Evolutionary conservation across 2,888 invertebrate genomes (phyloP).

Genomic region (Epinotia ramella): DNA sequence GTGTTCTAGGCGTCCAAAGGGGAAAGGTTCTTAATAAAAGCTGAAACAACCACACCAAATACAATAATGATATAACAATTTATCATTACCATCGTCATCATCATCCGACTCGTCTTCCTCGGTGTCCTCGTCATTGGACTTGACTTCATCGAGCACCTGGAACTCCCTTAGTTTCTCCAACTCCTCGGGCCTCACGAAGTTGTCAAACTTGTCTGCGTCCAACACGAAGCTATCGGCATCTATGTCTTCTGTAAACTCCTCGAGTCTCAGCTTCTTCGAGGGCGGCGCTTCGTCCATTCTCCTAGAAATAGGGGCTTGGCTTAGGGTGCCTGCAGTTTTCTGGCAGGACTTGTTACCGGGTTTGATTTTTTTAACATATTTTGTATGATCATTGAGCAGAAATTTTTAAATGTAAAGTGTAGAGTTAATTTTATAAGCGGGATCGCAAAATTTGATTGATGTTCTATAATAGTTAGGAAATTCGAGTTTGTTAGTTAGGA

Average conservation of each 20-base stretch:
- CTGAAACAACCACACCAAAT: too few species aligned
- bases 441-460: too few species aligned
- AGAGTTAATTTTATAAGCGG: too few species aligned
- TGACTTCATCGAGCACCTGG: conserved; percentile 77
- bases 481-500: too few species aligned
- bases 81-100: conserved; percentile 64
- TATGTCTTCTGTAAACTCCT: conserved; percentile 50
- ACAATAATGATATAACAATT: too few species aligned
- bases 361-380: too few species aligned
- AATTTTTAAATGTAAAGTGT: too few species aligned
- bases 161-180: conserved; percentile 73
- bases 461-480: too few species aligned
- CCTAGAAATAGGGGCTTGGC: conserved; percentile 47
- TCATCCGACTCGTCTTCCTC: conserved; percentile 71
- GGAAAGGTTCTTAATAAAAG: neutral
- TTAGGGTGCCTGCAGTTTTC: conserved; percentile 23
- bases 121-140: conserved; percentile 75
- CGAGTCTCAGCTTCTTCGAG: conserved; percentile 29
- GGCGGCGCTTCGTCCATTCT: conserved; percentile 44
- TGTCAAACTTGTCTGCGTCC: conserved; percentile 57
- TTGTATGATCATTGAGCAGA: too few species aligned
- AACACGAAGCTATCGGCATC: conserved; percentile 47
- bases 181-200: conserved; percentile 67
- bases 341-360: conserved; percentile 1
- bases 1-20: neutral